Base-by-base conservation (phyloP, 2,113 vertebrate genomes). In the Dasyornis broadbenti region DNA sequence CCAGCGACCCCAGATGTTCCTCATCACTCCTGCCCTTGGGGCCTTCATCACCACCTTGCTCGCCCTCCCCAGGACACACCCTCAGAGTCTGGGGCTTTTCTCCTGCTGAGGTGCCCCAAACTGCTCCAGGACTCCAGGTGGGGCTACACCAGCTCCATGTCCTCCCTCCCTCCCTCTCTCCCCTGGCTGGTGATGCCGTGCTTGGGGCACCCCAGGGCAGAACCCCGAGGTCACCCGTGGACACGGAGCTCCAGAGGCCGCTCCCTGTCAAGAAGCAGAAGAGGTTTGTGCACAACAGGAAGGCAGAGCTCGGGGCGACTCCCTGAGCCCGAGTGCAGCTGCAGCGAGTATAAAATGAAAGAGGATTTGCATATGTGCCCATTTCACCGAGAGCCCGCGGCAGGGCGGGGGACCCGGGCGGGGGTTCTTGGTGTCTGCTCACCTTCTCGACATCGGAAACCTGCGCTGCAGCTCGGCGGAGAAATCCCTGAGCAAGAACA, bases 361-460 rank as follows among this genome's bases (percentile, higher is more conserved):
- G 56, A 95, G 68, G 86, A 98, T 97, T 97, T 64, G 76, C 92
- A 79, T 82, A 79, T 90, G 27, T 54, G 13, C 52, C 91, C 12
- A 3, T 92, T 85, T 94, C 65, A 79, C 30, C 45, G 82, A 50
- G 89, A 82, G 90, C 26, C 80, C 10, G 77, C 9, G 61, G 22
- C 13, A 10, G 64, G 31, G 49, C 44, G 18, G 35, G 60, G 59
- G 47, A 61, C 17, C 44, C 4, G 64, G 53, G 57, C 56, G 82
- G 82, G 50, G 42, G 20, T n/a, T 39, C 73, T 86, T 10, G 80
- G 93, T 91, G 97, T 82, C 94, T 83, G 45, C 21, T 87, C 57
- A 37, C 66, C 94, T 69, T 78, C 92, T 97, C n/a, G 97, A 97
- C 96, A 97, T 97, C 96, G 97, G 94, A 88, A 70, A 57, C 91